A percentile compares a stretch with the other conserved stretches of the same genome.
phyloP scores from a whole-genome alignment of 2,113 vertebrate genomes.

The Cyphomyrus discorhynchus region DNA sequence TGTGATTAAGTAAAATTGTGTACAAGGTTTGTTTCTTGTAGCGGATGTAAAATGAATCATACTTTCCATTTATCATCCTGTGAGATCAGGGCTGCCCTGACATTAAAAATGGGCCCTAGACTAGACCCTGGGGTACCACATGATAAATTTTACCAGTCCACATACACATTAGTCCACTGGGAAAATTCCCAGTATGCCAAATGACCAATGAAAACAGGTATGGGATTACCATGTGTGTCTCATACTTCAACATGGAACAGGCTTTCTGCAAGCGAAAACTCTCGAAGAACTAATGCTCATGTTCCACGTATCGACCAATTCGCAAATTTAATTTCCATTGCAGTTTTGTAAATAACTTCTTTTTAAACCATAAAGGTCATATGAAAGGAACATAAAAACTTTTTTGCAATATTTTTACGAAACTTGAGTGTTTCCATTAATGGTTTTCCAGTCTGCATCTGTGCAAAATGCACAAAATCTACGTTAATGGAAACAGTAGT shows the following conservation, averaged over 20 bases:
- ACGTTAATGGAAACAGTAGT: background rate
- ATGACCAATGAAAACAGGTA: background rate
- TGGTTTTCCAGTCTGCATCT: background rate
- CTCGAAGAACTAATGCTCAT: background rate
- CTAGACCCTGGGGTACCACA: background rate
- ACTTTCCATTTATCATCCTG: background rate
- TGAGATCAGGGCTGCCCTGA: background rate
- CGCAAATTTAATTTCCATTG: background rate
- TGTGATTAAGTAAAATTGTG: background rate
- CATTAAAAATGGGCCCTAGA: background rate
- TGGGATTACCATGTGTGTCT: background rate
- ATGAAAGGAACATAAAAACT: background rate
- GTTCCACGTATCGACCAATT: background rate
- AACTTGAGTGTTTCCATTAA: background rate
- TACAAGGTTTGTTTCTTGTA: background rate
- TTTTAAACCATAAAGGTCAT: background rate
- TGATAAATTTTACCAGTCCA: background rate
- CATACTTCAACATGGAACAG: background rate
- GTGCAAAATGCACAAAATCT: background rate
- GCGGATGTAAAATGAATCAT: background rate
- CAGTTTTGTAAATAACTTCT: background rate
- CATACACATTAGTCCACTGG: background rate
- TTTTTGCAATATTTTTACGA: background rate
- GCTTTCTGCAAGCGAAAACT: too few relatives aligned
- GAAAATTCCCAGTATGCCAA: background rate